A percentile compares a stretch with the other conserved stretches of the same genome.
phyloP scores from a whole-genome alignment of 2,888 invertebrate genomes.

The Scaptomyza flava region DNA sequence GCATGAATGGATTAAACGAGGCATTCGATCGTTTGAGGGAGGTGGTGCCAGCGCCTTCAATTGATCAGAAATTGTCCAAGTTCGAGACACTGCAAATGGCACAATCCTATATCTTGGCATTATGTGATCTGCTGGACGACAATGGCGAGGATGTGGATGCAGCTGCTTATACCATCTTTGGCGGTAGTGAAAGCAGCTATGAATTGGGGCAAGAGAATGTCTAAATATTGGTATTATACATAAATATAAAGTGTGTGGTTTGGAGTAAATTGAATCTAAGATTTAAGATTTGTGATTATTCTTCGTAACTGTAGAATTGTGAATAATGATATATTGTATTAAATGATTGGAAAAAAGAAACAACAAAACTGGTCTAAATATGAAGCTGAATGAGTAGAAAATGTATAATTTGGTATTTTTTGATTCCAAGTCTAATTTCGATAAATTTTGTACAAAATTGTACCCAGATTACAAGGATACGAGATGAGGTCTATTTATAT shows the following conservation, averaged over 20 bases:
- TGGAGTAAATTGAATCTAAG: conserved; percentile 40
- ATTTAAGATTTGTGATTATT: conserved; percentile 68
- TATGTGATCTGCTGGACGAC: conserved; percentile 87
- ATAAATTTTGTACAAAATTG: too few species aligned
- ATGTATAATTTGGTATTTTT: not conserved
- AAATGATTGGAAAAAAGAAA: conserved; percentile 14
- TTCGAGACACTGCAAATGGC: conserved; percentile 93
- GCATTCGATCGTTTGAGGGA: conserved; percentile 90
- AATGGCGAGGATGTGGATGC: conserved; percentile 66
- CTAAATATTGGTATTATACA: not conserved
- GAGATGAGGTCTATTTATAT: too few species aligned
- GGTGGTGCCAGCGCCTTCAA: conserved; percentile 89
- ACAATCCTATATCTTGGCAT: conserved; percentile 89
- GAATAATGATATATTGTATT: conserved; percentile 24
- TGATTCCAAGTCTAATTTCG: not conserved
- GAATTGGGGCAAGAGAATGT: conserved; percentile 23
- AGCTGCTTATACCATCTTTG: conserved; percentile 58
- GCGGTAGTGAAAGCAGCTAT: conserved; percentile 50
- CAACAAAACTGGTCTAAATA: not conserved
- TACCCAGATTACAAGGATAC: too few species aligned
- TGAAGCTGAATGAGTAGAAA: too few species aligned
- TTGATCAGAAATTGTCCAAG: conserved; percentile 90
- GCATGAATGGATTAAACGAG: conserved; percentile 91
- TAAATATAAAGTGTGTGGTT: conserved; percentile 14
- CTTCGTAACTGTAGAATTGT: conserved; percentile 36